Conservation (phyloP, 2,888 invertebrate genomes). For the Catocala fraxini region DNA sequence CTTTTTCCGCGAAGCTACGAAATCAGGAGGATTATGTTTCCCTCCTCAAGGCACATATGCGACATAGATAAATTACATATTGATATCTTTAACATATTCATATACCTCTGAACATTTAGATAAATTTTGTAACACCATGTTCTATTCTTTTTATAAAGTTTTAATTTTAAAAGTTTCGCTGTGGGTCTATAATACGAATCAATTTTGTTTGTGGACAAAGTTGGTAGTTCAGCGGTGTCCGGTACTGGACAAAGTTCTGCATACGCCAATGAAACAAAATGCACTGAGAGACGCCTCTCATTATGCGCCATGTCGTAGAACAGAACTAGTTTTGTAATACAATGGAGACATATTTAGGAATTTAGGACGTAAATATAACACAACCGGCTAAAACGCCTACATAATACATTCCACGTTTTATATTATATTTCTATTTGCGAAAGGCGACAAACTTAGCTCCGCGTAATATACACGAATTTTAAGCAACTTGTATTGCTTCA, state of each 20-base stretch:
- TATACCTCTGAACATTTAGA: slow-evolving; percentile 3
- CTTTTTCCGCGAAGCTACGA: slow-evolving; percentile 20
- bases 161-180: slow-evolving; percentile 60
- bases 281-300: slow-evolving; percentile 32
- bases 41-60: slow-evolving; percentile 24
- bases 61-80: slow-evolving; percentile 36
- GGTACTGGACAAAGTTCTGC: slow-evolving; percentile 38
- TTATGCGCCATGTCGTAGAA: slow-evolving; percentile 19
- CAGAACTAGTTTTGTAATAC: slow-evolving; percentile 4
- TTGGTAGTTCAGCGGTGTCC: slow-evolving; percentile 41
- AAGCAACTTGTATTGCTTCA: not conserved
- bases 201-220: slow-evolving; percentile 58
- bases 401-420: slow-evolving; percentile 14
- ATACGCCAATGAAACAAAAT: slow-evolving; percentile 42
- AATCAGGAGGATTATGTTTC: slow-evolving; percentile 39
- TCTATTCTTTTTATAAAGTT: slow-evolving; percentile 41
- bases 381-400: slow-evolving; percentile 19
- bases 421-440: slow-evolving; percentile 26
- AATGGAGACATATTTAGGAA: no score
- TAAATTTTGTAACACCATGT: slow-evolving; percentile 4
- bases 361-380: slow-evolving; percentile 9
- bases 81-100: slow-evolving; percentile 26
- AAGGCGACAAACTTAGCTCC: slow-evolving; percentile 16
- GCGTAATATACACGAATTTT: slow-evolving; percentile 21
- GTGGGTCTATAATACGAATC: slow-evolving; percentile 53